These are phyloP conservation scores for Ips typographus DNA, from an alignment of 1,140 invertebrate species.

Conservation along the genomic window DNA sequence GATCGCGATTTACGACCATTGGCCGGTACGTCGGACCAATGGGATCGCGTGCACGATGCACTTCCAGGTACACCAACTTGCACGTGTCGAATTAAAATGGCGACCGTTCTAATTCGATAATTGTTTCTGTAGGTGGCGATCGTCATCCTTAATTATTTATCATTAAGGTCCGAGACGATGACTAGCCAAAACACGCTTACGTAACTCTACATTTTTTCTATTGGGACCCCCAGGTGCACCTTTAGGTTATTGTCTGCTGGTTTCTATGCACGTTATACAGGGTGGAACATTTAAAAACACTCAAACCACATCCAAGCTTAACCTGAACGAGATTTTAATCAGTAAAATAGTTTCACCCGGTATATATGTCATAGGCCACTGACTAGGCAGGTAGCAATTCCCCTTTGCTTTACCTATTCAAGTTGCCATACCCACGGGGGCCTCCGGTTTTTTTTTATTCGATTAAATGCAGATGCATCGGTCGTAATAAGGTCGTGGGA, in stretches of 20 bases:
- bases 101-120: constrained; percentile 28
- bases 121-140: constrained; percentile 23
- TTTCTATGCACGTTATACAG: too few species aligned
- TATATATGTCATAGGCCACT: too few species aligned
- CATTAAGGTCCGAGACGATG: too few species aligned
- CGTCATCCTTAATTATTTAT: constrained; percentile 4
- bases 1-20: constrained; percentile 29
- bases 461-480: constrained; percentile 1
- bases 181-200: too few species aligned
- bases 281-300: too few species aligned
- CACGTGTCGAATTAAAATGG: constrained; percentile 16
- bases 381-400: too few species aligned
- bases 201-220: too few species aligned
- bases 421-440: neutral
- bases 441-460: neutral
- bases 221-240: too few species aligned
- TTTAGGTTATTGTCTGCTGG: too few species aligned
- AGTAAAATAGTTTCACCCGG: too few species aligned
- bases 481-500: neutral
- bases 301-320: too few species aligned
- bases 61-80: constrained; percentile 15
- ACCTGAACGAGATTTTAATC: too few species aligned
- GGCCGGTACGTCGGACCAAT: constrained; percentile 16
- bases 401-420: neutral
- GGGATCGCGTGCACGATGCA: constrained; percentile 21